phyloP scores from a whole-genome alignment of 2,113 vertebrate species.

The Andinoacara biseriatus region DNA sequence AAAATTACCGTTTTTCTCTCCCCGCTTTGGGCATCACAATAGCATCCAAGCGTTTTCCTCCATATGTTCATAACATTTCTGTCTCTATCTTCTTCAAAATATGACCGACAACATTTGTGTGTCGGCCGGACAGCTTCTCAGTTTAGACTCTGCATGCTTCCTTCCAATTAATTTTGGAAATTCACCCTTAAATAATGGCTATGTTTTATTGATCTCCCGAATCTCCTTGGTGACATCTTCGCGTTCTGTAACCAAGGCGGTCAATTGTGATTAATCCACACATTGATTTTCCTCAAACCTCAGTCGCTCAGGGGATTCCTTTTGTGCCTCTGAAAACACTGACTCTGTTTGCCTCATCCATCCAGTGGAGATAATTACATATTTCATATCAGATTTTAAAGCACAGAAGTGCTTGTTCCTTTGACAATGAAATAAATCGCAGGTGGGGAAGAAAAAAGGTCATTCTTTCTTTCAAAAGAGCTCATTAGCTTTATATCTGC shows the following conservation, averaged over 20 bases:
- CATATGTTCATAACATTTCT: background rate
- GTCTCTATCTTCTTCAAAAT: background rate
- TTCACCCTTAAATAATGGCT: background rate
- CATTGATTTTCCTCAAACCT: conserved; percentile 2
- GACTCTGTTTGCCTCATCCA: background rate
- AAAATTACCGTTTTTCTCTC: background rate
- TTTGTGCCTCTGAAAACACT: background rate
- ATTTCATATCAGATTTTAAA: background rate
- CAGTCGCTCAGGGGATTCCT: background rate
- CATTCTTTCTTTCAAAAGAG: background rate
- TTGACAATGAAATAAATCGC: background rate
- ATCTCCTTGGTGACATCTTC: background rate
- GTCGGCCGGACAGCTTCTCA: background rate
- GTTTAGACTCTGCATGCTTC: background rate
- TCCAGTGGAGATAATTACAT: background rate
- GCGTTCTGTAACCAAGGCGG: background rate
- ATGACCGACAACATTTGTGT: background rate
- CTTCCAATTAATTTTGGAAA: conserved; percentile 1
- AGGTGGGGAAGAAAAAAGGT: background rate
- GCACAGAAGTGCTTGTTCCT: background rate
- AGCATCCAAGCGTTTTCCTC: background rate
- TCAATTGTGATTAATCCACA: conserved; percentile 1
- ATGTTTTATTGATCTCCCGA: background rate
- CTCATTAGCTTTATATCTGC: background rate
- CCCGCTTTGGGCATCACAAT: background rate